A percentile compares a stretch with the other conserved stretches of the same genome.
phyloP scores from a whole-genome alignment of 2,113 vertebrate genomes.

The Butorides virescens region DNA sequence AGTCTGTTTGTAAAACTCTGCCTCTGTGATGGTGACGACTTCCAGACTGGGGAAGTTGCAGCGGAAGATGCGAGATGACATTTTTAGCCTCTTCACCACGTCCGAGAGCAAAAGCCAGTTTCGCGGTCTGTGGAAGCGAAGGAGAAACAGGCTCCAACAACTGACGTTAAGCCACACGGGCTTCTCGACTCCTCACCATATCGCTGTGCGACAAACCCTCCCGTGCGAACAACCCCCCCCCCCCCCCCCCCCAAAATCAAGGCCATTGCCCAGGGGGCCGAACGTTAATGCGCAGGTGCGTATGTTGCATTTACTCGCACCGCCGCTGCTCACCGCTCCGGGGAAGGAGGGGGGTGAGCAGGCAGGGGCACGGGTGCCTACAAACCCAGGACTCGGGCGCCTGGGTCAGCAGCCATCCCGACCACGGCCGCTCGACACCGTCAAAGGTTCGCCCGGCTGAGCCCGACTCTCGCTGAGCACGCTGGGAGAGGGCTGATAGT shows the following conservation, averaged over 20 bases:
- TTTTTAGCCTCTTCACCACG: conserved; percentile 87
- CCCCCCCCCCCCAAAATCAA: not conserved
- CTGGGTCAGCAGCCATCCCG: not conserved
- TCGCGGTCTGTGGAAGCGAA: conserved; percentile 77
- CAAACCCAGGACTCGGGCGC: not conserved
- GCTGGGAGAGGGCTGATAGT: not conserved
- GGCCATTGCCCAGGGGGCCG: rapidly evolving
- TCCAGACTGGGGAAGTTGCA: conserved; percentile 90
- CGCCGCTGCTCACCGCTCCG: not conserved
- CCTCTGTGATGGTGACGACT: conserved; percentile 88
- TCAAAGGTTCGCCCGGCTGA: not conserved
- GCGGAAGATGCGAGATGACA: conserved; percentile 88
- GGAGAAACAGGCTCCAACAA: not conserved
- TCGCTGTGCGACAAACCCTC: not conserved
- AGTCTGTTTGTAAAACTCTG: conserved; percentile 91
- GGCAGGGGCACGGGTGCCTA: not conserved
- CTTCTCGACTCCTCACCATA: not conserved
- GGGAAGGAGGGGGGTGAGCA: not conserved
- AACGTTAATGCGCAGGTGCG: rapidly evolving
- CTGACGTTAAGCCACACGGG: not conserved
- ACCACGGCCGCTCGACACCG: rapidly evolving
- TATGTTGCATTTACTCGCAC: not conserved
- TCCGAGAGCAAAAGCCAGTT: conserved; percentile 95
- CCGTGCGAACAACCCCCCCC: not conserved
- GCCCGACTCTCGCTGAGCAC: no score